Percentiles rank a stretch among this genome's conserved stretches.
Evolutionary conservation across 2,113 vertebrate species (phyloP).

Genomic region (Ctenomys sociabilis): DNA sequence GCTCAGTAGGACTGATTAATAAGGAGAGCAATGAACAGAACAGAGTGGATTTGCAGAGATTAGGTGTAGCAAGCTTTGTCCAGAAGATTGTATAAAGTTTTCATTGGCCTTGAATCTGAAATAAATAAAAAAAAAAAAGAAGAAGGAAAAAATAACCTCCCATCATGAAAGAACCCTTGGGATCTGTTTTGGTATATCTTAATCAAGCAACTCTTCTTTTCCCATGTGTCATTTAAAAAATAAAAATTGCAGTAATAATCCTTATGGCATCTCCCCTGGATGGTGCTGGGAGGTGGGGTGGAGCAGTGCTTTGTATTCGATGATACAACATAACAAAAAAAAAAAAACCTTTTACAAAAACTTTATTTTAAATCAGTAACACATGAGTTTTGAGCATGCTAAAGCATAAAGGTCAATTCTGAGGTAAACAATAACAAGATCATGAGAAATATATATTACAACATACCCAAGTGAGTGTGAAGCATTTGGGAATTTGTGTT

Average conservation of each 20-base stretch:
- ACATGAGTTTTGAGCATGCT: constrained; percentile 57
- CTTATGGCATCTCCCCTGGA: not conserved
- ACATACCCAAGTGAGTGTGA: not conserved
- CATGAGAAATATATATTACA: not conserved
- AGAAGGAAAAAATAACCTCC: constrained; percentile 65
- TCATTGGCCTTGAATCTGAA: constrained; percentile 84
- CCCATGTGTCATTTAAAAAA: constrained; percentile 56
- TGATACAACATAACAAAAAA: not conserved
- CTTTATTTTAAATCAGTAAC: not conserved
- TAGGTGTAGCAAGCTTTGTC: constrained; percentile 84
- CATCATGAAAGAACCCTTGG: constrained; percentile 72
- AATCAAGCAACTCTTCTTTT: constrained; percentile 57
- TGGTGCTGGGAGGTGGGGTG: rapidly evolving
- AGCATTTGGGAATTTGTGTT: not conserved
- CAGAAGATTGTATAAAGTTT: constrained; percentile 84
- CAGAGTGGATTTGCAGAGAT: constrained; percentile 87
- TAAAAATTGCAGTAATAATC: constrained; percentile 58
- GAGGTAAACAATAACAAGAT: constrained; percentile 40
- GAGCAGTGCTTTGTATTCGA: not conserved
- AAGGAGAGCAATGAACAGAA: constrained; percentile 81
- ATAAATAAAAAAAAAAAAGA: constrained; percentile 58
- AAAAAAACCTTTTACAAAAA: not conserved
- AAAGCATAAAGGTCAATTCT: constrained; percentile 48
- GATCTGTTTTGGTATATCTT: constrained; percentile 77
- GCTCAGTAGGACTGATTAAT: constrained; percentile 85